Base-by-base conservation (phyloP, 2,113 vertebrate species). In the Garra rufa region DNA sequence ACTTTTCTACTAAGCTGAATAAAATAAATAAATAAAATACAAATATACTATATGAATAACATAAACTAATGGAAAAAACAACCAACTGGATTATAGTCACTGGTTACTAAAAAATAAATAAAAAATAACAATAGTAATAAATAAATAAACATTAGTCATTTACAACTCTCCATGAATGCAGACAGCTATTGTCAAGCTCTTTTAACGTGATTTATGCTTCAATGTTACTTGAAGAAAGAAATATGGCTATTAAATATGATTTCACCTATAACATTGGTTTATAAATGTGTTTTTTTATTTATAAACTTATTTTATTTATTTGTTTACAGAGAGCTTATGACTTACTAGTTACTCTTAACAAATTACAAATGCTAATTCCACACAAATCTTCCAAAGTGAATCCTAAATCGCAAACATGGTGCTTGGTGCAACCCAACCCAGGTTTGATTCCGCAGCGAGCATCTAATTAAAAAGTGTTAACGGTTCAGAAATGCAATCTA, bases 381-480 rank as follows among this genome's bases (percentile, higher is more conserved):
- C 17, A 38, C 17, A 21, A 38, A 67, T 9, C 15, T 21, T 30
- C 30, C 10, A 41, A 21, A 21, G 17, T 8, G 3, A 65, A 65
- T 9, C 7, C 15, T 15, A 65, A 3, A 1, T 10, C 9, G 30
- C 65, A 41, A 9, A 55, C n/a, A n/a, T n/a, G n/a, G n/a, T n/a
- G n/a, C n/a, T 28, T 15, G 17, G 2, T 77, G 75, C 75, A 59
- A 59, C 48, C 19, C 75, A 59, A 59, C 21, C 44, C 85, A 76
- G 88, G 84, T 80, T 81, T 46, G 52, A 81, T 83, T 85, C 83
- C 9, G 17, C 10, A 10, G 14, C 26, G 50, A 63, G 55, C 19
- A 14, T 86, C 92, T 94, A 94, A 95, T 94, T 94, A 94, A 94
- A 93, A 93, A 86, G 91, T 92, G 93, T 89, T 92, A 93, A 94